Conservation (phyloP, 2,888 invertebrate genomes). For the Salpingus planirostris region DNA sequence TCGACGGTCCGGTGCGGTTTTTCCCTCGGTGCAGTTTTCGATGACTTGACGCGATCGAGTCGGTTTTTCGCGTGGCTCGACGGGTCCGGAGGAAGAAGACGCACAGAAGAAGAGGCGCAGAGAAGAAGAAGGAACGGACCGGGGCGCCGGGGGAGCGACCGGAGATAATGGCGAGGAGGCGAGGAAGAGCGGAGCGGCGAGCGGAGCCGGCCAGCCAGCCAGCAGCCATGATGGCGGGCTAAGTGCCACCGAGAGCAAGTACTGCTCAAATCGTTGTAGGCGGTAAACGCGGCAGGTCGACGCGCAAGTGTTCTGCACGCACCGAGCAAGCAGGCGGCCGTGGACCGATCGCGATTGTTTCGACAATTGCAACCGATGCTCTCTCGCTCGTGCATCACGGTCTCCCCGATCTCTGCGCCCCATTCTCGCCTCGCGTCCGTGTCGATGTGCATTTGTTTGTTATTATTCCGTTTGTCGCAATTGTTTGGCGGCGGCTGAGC, state of each 20-base stretch:
- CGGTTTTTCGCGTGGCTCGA: too few relatives aligned
- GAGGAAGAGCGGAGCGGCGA: conserved; percentile 5
- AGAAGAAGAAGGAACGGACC: too few relatives aligned
- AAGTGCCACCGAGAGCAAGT: conserved; percentile 33
- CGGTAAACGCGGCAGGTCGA: conserved; percentile 40
- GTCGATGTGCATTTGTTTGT: too few relatives aligned
- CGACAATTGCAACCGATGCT: conserved; percentile 38
- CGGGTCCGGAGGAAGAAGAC: too few relatives aligned
- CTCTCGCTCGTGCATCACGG: too few relatives aligned
- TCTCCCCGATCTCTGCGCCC: too few relatives aligned
- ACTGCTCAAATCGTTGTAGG: conserved; percentile 39
- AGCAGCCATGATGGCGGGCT: conserved; percentile 36
- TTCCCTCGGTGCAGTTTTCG: too few relatives aligned
- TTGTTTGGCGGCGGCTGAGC: too few relatives aligned
- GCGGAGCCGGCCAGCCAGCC: conserved; percentile 28
- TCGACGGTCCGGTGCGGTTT: neutral
- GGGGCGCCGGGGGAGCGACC: neutral
- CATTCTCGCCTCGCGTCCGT: too few relatives aligned
- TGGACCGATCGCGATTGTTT: conserved; percentile 32
- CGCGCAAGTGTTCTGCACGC: conserved; percentile 40
- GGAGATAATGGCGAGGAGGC: neutral
- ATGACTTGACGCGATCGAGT: too few relatives aligned
- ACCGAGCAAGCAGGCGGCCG: conserved; percentile 30
- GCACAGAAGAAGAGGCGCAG: too few relatives aligned
- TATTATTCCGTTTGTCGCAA: conserved; percentile 15